These are phyloP conservation scores for Muscicapa comitata DNA, from an alignment of 2,797 vertebrate species.

Conservation along the genomic window DNA sequence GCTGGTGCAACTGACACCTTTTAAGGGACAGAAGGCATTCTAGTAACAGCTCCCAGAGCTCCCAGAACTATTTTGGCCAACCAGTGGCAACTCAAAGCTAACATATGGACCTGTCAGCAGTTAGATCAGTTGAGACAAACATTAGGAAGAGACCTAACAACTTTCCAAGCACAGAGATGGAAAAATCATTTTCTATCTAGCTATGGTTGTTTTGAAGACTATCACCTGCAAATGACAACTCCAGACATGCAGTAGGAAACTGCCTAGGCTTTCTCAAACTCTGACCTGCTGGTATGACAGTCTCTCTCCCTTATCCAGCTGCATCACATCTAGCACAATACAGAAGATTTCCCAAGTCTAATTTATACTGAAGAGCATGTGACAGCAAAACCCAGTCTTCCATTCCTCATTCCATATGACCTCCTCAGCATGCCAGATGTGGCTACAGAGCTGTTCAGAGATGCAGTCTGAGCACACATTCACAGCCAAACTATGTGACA, in stretches of 20 bases:
- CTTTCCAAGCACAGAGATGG: neutral
- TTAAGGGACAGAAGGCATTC: neutral
- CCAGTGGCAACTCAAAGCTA: neutral
- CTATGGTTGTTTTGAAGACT: neutral
- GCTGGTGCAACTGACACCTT: neutral
- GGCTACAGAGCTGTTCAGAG: neutral
- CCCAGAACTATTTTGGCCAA: neutral
- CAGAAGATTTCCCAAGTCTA: neutral
- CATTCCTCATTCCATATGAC: neutral
- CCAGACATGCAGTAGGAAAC: neutral
- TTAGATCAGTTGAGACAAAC: neutral
- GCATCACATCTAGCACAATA: neutral
- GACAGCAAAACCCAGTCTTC: neutral
- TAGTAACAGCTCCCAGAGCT: neutral
- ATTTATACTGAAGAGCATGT: neutral
- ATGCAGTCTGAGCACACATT: neutral
- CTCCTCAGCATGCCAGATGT: neutral
- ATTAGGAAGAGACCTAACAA: neutral
- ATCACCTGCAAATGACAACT: neutral
- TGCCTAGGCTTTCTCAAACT: neutral
- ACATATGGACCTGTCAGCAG: neutral
- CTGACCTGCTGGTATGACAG: neutral
- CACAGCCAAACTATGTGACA: accelerated
- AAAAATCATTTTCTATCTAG: neutral
- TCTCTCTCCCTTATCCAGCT: neutral